Evolutionary conservation across 2,888 invertebrate species (phyloP).

Genomic region (Syrista parreyssii): DNA sequence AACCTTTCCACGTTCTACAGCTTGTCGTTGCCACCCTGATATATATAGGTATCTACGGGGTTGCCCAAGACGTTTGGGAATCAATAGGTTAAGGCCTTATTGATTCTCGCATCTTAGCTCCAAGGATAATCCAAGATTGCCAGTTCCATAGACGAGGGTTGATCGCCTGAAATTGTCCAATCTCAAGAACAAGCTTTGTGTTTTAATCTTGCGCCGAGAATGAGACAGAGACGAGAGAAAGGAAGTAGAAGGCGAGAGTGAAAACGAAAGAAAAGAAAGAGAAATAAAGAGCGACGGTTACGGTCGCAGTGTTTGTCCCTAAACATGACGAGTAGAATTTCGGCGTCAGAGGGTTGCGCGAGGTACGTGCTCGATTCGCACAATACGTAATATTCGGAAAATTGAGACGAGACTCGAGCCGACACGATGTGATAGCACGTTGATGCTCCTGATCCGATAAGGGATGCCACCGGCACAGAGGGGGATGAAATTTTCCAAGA

Average conservation of each 20-base stretch:
- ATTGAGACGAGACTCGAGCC: neutral
- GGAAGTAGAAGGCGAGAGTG: too few species aligned
- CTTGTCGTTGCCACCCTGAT: neutral
- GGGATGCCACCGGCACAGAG: neutral
- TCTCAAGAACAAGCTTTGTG: neutral
- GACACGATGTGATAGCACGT: neutral
- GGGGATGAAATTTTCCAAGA: neutral
- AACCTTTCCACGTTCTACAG: neutral
- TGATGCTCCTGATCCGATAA: neutral
- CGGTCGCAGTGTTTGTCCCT: neutral
- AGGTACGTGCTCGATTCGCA: neutral
- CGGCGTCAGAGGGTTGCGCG: neutral
- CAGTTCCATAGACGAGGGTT: neutral
- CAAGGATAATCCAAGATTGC: slow-evolving; percentile 1
- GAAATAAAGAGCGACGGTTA: neutral
- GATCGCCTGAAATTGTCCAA: neutral
- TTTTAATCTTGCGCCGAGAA: neutral
- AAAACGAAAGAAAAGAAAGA: neutral
- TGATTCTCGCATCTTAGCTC: slow-evolving; percentile 27
- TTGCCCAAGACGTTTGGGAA: slow-evolving; percentile 17
- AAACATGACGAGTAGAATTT: neutral
- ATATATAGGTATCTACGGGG: neutral
- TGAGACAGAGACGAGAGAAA: neutral
- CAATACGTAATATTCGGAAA: neutral
- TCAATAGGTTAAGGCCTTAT: slow-evolving; percentile 43